Percentiles rank a stretch among this genome's conserved stretches.
Conservation (phyloP, 2,113 vertebrate genomes). For the Oncorhynchus tshawytscha region DNA sequence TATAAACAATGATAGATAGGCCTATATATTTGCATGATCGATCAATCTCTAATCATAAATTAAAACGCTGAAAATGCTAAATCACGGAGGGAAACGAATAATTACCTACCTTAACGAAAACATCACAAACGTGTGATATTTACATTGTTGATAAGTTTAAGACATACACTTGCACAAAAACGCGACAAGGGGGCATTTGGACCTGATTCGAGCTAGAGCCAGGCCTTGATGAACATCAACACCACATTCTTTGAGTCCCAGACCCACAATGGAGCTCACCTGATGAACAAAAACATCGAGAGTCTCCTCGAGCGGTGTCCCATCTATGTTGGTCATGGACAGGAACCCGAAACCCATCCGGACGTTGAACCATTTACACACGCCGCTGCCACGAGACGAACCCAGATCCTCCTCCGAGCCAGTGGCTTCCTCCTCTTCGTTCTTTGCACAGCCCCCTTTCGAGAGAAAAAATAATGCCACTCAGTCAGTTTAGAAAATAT, state of each 20-base stretch:
- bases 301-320: conserved; percentile 76
- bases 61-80: background rate
- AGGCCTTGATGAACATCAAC: background rate
- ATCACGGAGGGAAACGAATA: background rate
- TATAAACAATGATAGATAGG: background rate
- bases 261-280: conserved; percentile 64
- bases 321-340: conserved; percentile 86
- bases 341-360: conserved; percentile 95
- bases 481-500: background rate
- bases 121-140: too few relatives aligned
- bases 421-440: conserved; percentile 72
- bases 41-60: background rate
- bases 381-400: conserved; percentile 79
- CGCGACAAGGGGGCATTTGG: background rate
- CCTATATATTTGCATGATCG: background rate
- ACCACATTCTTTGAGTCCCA: background rate
- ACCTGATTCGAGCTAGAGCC: background rate
- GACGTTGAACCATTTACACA: conserved; percentile 94
- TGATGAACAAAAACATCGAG: conserved; percentile 94
- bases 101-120: background rate
- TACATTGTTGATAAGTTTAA: background rate
- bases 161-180: background rate
- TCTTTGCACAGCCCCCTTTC: conserved; percentile 76
- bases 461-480: background rate
- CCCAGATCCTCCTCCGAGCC: conserved; percentile 68